Evolutionary conservation across 1,140 invertebrate genomes (phyloP).

Genomic region (Orchestia grillus): DNA sequence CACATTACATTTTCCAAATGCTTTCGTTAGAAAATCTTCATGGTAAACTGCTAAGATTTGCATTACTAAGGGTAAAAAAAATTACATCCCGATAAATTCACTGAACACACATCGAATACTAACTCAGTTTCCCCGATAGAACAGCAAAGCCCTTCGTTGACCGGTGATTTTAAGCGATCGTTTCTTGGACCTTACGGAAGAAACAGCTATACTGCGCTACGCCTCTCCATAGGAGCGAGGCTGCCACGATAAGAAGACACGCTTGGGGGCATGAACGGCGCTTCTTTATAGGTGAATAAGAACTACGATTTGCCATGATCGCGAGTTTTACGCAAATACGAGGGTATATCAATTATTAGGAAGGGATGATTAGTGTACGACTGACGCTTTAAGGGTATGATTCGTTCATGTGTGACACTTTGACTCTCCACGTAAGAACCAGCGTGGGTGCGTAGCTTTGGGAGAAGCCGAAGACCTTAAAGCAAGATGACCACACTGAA

Average conservation of each 20-base stretch:
- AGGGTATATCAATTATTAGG: not conserved
- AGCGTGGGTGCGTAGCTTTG: slow-evolving; percentile 63
- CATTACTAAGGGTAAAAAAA: slow-evolving; percentile 30
- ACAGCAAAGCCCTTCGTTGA: slow-evolving; percentile 52
- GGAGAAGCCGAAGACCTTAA: slow-evolving; percentile 65
- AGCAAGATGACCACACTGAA: slow-evolving; percentile 66
- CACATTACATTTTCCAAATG: not conserved
- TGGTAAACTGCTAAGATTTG: not conserved
- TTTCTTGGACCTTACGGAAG: not conserved
- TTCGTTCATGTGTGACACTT: slow-evolving; percentile 46
- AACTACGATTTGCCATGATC: slow-evolving; percentile 41
- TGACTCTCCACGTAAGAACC: slow-evolving; percentile 54
- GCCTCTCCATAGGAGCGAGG: not conserved
- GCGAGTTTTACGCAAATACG: slow-evolving; percentile 14
- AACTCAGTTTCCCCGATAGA: slow-evolving; percentile 36
- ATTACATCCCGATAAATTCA: slow-evolving; percentile 32
- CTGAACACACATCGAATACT: slow-evolving; percentile 41
- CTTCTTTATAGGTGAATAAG: not conserved
- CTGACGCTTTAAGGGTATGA: not conserved
- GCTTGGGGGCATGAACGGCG: not conserved
- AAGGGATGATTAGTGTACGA: slow-evolving; percentile 24
- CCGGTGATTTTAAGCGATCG: slow-evolving; percentile 41
- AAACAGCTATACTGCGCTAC: not conserved
- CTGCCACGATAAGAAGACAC: not conserved
- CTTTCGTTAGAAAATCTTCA: slow-evolving; percentile 32